Evolutionary conservation across 2,797 vertebrate genomes (phyloP).

Genomic region (Fistularia tabacaria): DNA sequence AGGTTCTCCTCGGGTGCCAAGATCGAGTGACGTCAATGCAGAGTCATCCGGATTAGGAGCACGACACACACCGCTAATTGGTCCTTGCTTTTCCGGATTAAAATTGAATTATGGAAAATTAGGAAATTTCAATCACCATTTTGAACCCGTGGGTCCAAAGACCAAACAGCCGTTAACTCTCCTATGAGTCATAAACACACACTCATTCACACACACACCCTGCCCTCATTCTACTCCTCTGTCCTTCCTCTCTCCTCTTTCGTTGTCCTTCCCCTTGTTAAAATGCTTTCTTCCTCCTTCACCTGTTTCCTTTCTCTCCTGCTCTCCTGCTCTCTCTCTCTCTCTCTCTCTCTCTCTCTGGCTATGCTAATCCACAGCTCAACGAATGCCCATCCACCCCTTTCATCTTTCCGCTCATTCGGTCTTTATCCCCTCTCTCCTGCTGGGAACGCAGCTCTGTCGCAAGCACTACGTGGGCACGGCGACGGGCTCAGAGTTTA

Average conservation of each 20-base stretch:
- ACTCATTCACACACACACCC: conserved; percentile 6
- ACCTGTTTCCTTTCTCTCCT: not conserved
- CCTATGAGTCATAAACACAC: conserved; percentile 6
- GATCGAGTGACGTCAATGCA: no score
- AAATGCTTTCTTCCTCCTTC: not conserved
- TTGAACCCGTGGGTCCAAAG: no score
- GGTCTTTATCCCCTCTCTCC: conserved; percentile 49
- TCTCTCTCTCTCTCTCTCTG: conserved; percentile 4
- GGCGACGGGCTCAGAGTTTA: conserved; percentile 49
- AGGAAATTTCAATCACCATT: no score
- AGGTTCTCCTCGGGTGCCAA: no score
- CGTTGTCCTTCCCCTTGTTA: not conserved
- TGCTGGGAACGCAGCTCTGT: conserved; percentile 44
- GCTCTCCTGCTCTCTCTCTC: not conserved
- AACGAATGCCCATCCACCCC: conserved; percentile 15
- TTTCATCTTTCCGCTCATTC: conserved; percentile 52
- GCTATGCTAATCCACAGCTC: conserved; percentile 19
- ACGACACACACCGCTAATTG: no score
- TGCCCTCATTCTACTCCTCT: conserved; percentile 11
- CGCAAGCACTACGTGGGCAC: conserved; percentile 40
- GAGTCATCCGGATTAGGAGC: no score
- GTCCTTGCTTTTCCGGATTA: no score
- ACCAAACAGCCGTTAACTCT: no score
- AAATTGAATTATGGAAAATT: no score
- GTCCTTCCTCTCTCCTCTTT: conserved; percentile 8